These are phyloP conservation scores for Indicator indicator DNA, from an alignment of 2,113 vertebrate genomes.

Conservation along the genomic window DNA sequence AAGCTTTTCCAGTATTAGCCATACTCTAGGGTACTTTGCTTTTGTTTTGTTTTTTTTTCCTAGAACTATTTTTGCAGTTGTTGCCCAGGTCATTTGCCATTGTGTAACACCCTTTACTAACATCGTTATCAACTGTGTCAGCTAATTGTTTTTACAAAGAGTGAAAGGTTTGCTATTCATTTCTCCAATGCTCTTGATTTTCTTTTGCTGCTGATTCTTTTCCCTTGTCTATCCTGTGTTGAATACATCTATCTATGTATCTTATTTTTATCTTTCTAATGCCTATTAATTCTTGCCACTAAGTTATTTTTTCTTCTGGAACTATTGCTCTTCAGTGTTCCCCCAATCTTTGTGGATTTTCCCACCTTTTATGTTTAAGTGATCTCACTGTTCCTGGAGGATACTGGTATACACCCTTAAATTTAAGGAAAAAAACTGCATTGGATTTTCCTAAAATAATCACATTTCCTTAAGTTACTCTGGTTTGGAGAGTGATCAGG, in stretches of 20 bases:
- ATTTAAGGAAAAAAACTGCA: background rate
- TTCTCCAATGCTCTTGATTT: background rate
- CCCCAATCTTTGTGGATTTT: background rate
- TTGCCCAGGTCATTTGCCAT: background rate
- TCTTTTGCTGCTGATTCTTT: background rate
- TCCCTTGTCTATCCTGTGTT: background rate
- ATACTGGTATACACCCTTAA: background rate
- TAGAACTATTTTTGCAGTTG: background rate
- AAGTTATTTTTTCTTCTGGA: background rate
- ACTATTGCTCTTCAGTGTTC: background rate
- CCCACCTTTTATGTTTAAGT: background rate
- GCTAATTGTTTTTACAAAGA: background rate
- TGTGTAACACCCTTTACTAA: background rate
- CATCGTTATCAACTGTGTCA: background rate
- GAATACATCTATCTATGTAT: background rate
- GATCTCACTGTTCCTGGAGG: background rate
- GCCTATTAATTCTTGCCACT: background rate
- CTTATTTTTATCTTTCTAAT: background rate
- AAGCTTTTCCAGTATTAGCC: background rate
- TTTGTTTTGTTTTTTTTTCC: background rate
- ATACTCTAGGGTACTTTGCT: background rate
- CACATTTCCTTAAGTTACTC: background rate
- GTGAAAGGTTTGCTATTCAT: background rate
- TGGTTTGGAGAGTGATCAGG: background rate
- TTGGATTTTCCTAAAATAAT: conserved; percentile 6